phyloP scores from a whole-genome alignment of 2,113 vertebrate species.

The Rhinolophus sinicus region DNA sequence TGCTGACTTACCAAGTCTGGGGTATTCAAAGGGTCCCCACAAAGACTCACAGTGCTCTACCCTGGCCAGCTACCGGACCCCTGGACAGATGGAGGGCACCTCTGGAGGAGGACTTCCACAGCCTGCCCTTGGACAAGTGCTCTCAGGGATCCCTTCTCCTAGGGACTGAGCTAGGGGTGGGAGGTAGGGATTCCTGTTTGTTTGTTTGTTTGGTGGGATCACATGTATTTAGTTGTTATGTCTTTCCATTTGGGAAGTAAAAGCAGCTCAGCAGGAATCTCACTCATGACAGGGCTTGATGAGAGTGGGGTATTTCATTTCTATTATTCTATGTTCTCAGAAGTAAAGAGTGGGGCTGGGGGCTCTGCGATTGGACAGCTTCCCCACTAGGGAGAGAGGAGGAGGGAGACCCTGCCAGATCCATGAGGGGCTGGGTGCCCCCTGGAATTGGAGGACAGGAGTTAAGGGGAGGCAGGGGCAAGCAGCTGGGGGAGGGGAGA shows the following conservation, averaged over 20 bases:
- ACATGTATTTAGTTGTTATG: neutral
- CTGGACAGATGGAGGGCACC: neutral
- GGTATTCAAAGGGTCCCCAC: neutral
- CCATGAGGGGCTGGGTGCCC: neutral
- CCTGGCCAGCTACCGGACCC: neutral
- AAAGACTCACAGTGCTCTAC: neutral
- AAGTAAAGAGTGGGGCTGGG: neutral
- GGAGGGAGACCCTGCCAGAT: neutral
- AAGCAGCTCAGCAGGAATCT: slow-evolving; percentile 40
- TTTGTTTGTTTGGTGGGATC: neutral
- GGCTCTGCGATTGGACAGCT: neutral
- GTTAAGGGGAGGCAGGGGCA: neutral
- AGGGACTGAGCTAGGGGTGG: neutral
- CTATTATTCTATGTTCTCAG: slow-evolving; percentile 8
- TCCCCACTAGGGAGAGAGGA: neutral
- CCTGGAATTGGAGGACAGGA: neutral
- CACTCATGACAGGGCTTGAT: neutral
- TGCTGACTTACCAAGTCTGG: neutral
- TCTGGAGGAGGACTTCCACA: neutral
- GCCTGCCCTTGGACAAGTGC: neutral
- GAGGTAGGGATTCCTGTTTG: neutral
- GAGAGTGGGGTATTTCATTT: neutral
- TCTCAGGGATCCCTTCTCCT: neutral
- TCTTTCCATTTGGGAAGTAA: slow-evolving; percentile 48
- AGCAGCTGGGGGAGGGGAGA: neutral